Base-by-base conservation (phyloP, 2,113 vertebrate species). In the Pygathrix nemaeus region DNA sequence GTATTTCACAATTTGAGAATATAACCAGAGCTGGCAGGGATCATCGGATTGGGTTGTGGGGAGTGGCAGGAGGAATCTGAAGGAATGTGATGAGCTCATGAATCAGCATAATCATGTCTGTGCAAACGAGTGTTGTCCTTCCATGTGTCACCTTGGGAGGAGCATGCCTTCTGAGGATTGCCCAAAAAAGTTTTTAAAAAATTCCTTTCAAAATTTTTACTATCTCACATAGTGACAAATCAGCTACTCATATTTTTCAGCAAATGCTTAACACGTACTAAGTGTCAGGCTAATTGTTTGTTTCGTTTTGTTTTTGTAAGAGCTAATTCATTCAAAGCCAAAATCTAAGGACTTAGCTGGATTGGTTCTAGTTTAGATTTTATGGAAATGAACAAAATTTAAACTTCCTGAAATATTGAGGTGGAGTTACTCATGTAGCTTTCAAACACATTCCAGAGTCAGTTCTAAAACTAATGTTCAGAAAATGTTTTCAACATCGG, bases 271-370 rank as follows among this genome's bases (percentile, higher is more conserved):
- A 57, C 6, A 70, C 8, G 27, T 25, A n/a, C 3, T 85, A 0
- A 57, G 2, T 50, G 1, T 95, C 21, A 80, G 76, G 23, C 57
- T 92, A 18, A 48, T 82, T 3, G 4, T 40, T 50, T 57, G 27
- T 52, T 81, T 78, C 11, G 61, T 61, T 76, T 27, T 85, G 73
- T 17, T 86, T 97, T 96, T 96, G 30, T 94, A 89, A 78, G 55
- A 55, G 20, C 64, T 61, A 45, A 50, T 57, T 93, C 30, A 2
- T 96, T 82, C 23, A 61, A 40, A 81, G 18, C 23, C 30, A 25
- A 85, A 90, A 83, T 84, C 21, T 59, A 30, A 55, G n/a, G 8
- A 70, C 16, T 75, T 96, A 11, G 16, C 85, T 89, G 35, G 76
- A 86, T 72, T 35, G 6, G 3, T 90, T 94, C 45, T 90, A 72